Percentiles rank a stretch among this genome's conserved stretches.
Conservation (phyloP, 2,888 invertebrate genomes). For the Clusia tigrina region DNA sequence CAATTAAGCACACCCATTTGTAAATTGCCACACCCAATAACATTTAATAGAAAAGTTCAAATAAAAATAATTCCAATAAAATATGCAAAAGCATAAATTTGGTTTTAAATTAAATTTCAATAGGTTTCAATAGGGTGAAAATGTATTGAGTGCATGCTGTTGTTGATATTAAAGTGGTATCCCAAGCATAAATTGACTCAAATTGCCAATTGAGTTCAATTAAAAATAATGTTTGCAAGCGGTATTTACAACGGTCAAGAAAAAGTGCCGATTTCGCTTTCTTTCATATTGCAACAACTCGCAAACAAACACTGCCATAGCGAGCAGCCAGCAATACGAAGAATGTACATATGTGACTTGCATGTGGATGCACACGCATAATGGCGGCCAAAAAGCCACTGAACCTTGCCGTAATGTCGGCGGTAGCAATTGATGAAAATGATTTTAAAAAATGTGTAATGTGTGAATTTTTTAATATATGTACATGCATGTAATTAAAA, state of each 20-base stretch:
- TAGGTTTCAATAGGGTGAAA: conserved; percentile 6
- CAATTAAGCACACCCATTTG: too few species aligned
- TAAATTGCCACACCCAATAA: neutral
- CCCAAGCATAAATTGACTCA: conserved; percentile 47
- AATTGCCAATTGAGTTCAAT: conserved; percentile 55
- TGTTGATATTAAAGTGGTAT: neutral
- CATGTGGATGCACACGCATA: neutral
- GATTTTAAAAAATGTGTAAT: neutral
- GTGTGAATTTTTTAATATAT: too few species aligned
- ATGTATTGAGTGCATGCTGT: neutral
- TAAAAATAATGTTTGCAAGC: conserved; percentile 19
- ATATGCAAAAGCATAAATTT: neutral
- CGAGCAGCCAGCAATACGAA: neutral
- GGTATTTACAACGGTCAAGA: too few species aligned
- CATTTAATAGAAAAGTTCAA: too few species aligned
- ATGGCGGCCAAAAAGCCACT: neutral
- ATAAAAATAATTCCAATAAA: neutral
- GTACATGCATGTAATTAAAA: too few species aligned
- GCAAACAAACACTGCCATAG: neutral
- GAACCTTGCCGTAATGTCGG: neutral
- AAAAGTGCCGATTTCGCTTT: neutral
- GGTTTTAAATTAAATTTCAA: conserved; percentile 9
- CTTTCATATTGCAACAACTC: neutral
- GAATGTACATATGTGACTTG: neutral
- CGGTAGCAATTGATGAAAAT: neutral